Percentiles rank a stretch among this genome's conserved stretches.
These are phyloP conservation scores for Ctenoplectra terminalis DNA, from an alignment of 1,140 invertebrate species.

Conservation along the genomic window DNA sequence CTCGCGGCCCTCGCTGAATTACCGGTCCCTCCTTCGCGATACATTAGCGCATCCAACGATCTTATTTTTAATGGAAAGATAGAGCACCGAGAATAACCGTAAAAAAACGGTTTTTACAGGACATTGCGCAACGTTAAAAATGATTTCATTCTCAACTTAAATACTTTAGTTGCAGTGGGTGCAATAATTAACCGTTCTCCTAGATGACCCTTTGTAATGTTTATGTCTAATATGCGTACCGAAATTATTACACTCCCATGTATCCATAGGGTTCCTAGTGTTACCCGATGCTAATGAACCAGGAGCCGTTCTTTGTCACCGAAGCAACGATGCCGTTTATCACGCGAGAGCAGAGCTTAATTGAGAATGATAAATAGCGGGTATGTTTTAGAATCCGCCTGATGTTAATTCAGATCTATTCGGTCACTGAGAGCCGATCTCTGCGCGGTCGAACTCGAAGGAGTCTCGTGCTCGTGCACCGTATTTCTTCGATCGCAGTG, in stretches of 20 bases:
- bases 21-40: slow-evolving; percentile 36
- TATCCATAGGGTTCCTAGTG: neutral
- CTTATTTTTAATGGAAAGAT: slow-evolving; percentile 17
- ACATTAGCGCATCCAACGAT: neutral
- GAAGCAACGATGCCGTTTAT: slow-evolving; percentile 37
- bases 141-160: neutral
- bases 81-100: neutral
- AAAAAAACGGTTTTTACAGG: neutral
- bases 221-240: too few relatives aligned
- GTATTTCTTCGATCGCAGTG: too few relatives aligned
- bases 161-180: too few relatives aligned
- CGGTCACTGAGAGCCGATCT: slow-evolving; percentile 32
- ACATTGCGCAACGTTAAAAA: neutral
- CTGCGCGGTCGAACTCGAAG: slow-evolving; percentile 18
- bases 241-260: neutral
- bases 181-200: neutral
- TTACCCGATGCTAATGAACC: slow-evolving; percentile 39
- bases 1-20: neutral
- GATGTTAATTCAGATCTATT: slow-evolving; percentile 66
- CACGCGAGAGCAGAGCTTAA: slow-evolving; percentile 52
- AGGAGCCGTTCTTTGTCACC: slow-evolving; percentile 25
- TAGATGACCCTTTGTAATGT: neutral
- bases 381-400: slow-evolving; percentile 44
- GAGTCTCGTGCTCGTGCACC: neutral
- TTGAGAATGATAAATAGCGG: slow-evolving; percentile 61